These are phyloP conservation scores for Microcebus tavaratra DNA, from an alignment of 2,113 vertebrate genomes.

Conservation along the genomic window DNA sequence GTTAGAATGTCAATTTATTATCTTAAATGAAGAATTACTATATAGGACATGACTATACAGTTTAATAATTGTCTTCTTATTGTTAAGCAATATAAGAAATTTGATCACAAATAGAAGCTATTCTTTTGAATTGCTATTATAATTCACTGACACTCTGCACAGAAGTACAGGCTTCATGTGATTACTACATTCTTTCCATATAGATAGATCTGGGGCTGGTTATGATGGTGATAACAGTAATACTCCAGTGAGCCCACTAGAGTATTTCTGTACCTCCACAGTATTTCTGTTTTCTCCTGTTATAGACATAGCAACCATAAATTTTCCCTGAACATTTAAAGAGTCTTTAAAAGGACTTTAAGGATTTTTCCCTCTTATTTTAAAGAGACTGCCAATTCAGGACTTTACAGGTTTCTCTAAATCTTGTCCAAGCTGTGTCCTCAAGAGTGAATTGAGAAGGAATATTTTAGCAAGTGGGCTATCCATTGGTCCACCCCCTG, in stretches of 20 bases:
- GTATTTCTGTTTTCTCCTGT: neutral
- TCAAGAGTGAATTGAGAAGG: neutral
- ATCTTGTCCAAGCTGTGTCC: neutral
- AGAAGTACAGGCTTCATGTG: neutral
- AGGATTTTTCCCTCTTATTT: neutral
- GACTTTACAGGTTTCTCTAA: neutral
- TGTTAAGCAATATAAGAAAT: neutral
- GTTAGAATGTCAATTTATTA: neutral
- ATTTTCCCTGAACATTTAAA: neutral
- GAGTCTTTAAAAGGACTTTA: neutral
- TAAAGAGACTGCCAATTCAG: neutral
- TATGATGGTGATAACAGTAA: neutral
- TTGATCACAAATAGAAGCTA: neutral
- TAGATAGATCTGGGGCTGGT: neutral
- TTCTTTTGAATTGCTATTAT: neutral
- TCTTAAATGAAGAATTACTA: neutral
- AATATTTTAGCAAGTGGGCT: neutral
- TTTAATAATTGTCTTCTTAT: neutral
- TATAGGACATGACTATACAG: neutral
- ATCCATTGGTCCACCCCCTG: rapidly evolving
- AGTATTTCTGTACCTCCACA: neutral
- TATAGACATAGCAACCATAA: neutral
- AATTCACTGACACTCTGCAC: neutral
- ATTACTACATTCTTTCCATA: neutral
- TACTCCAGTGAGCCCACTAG: neutral